These are phyloP conservation scores for Lithobates sylvaticus DNA, from an alignment of 2,797 vertebrate genomes.

Conservation along the genomic window DNA sequence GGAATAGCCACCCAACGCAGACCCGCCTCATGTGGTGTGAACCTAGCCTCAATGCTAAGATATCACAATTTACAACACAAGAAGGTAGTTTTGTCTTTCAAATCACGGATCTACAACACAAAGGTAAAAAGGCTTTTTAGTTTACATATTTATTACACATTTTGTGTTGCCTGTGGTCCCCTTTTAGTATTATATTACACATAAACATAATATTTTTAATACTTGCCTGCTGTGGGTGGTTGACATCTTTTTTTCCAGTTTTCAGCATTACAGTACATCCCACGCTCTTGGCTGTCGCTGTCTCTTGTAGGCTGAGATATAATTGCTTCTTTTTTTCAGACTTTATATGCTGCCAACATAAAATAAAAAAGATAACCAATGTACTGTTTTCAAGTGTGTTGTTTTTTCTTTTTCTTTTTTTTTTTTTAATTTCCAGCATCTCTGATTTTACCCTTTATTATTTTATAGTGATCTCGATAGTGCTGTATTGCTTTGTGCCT, in stretches of 20 bases:
- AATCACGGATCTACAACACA: no score
- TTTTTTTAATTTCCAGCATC: neutral
- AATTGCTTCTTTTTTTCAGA: neutral
- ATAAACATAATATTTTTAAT: neutral
- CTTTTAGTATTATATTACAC: neutral
- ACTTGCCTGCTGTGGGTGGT: neutral
- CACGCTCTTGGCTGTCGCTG: slow-evolving; percentile 7
- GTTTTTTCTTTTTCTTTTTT: neutral
- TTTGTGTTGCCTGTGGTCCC: neutral
- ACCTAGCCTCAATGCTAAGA: no score
- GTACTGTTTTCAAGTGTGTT: neutral
- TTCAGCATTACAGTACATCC: neutral
- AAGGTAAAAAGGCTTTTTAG: no score
- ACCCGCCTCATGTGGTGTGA: no score
- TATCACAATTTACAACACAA: no score
- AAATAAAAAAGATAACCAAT: neutral
- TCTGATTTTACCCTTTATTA: neutral
- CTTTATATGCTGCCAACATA: neutral
- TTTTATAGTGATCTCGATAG: slow-evolving; percentile 82
- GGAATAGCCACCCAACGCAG: no score
- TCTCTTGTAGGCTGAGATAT: slow-evolving; percentile 18
- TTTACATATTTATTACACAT: neutral
- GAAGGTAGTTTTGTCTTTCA: no score
- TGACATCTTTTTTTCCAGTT: slow-evolving; percentile 13
- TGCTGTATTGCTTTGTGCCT: slow-evolving; percentile 86